phyloP scores from a whole-genome alignment of 2,888 invertebrate genomes.

The Clepsis dumicolana region DNA sequence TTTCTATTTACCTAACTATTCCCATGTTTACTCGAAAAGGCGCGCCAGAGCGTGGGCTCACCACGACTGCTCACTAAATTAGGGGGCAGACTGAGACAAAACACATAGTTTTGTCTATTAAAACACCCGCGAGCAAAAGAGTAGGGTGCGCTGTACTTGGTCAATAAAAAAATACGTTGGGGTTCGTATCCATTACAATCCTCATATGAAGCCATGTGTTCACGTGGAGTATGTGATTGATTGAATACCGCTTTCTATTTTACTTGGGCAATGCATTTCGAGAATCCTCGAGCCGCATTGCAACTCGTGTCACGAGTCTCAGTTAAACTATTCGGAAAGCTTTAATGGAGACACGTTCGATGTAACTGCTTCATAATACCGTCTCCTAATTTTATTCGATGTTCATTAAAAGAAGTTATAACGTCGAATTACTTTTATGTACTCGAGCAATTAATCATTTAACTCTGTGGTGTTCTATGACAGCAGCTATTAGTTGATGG shows the following conservation, averaged over 20 bases:
- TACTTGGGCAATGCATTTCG: slow-evolving; percentile 48
- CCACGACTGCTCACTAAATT: slow-evolving; percentile 73
- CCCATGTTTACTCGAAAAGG: slow-evolving; percentile 82
- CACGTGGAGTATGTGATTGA: slow-evolving; percentile 65
- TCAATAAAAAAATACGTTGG: slow-evolving; percentile 72
- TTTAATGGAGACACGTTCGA: slow-evolving; percentile 28
- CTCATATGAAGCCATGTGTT: slow-evolving; percentile 52
- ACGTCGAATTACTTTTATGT: background rate
- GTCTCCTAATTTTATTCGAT: slow-evolving; percentile 19
- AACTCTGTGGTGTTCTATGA: background rate
- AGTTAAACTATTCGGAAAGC: slow-evolving; percentile 20
- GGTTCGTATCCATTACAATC: slow-evolving; percentile 73
- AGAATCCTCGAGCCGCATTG: slow-evolving; percentile 30
- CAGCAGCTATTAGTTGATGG: slow-evolving; percentile 2
- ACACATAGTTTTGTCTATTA: slow-evolving; percentile 63
- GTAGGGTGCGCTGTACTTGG: slow-evolving; percentile 58
- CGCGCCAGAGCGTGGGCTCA: slow-evolving; percentile 80
- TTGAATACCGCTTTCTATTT: slow-evolving; percentile 73
- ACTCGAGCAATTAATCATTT: slow-evolving; percentile 3
- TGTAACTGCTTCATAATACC: slow-evolving; percentile 25
- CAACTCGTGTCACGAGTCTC: slow-evolving; percentile 35
- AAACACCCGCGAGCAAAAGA: slow-evolving; percentile 62
- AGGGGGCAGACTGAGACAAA: slow-evolving; percentile 80
- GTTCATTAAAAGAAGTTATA: background rate
- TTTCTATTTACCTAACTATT: slow-evolving; percentile 80